These are phyloP conservation scores for Intellagama lesueurii DNA, from an alignment of 2,797 vertebrate species.

Conservation along the genomic window DNA sequence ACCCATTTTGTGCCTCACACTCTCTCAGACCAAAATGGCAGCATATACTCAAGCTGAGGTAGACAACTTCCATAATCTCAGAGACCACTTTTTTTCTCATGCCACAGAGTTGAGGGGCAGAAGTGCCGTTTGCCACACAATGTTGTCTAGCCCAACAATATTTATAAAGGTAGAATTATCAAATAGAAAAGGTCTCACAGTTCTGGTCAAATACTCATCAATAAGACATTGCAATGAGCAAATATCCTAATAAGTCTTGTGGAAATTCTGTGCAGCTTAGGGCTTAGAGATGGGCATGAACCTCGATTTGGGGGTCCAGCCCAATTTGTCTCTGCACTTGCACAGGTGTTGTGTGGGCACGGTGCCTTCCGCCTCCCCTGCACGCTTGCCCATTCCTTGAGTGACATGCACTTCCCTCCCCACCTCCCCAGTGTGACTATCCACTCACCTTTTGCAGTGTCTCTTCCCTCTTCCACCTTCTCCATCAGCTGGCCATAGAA, in stretches of 20 bases:
- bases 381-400: too few species aligned
- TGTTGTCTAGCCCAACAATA: background rate
- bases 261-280: background rate
- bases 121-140: background rate
- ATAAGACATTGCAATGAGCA: background rate
- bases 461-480: too few species aligned
- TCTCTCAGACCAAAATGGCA: background rate
- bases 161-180: background rate
- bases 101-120: background rate
- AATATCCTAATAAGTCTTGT: background rate
- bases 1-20: too few species aligned
- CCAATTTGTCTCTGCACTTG: too few species aligned
- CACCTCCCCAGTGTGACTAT: too few species aligned
- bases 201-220: background rate
- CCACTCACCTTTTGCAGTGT: too few species aligned
- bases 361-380: too few species aligned
- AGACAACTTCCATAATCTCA: background rate
- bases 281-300: background rate
- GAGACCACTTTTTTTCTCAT: background rate
- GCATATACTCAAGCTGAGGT: background rate
- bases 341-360: too few species aligned
- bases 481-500: too few species aligned
- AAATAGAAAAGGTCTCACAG: background rate
- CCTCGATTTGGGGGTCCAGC: too few species aligned
- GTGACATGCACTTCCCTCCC: too few species aligned